Evolutionary conservation across 2,113 vertebrate genomes (phyloP).

Genomic region (Lota lota): DNA sequence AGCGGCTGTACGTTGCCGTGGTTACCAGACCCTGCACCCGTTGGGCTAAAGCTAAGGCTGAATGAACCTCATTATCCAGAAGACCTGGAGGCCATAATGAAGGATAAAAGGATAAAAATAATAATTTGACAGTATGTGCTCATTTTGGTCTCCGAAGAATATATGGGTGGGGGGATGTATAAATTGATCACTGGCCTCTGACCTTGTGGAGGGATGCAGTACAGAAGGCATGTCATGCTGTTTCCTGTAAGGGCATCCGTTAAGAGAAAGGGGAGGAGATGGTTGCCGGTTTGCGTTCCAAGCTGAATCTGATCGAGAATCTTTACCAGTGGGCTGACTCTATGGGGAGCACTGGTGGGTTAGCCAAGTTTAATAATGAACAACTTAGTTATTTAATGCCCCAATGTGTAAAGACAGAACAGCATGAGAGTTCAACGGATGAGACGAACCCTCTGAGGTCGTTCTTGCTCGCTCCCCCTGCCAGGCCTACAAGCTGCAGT

Average conservation of each 20-base stretch:
- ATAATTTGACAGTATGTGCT: neutral
- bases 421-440: too few relatives aligned
- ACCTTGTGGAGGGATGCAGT: slow-evolving; percentile 57
- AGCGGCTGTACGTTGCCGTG: slow-evolving; percentile 52
- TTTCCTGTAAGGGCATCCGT: slow-evolving; percentile 53
- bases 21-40: slow-evolving; percentile 51
- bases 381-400: neutral
- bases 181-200: neutral
- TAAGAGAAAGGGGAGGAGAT: slow-evolving; percentile 45
- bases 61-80: slow-evolving; percentile 45
- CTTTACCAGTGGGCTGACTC: slow-evolving; percentile 58
- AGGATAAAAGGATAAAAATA: neutral
- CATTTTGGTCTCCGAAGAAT: neutral
- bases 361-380: neutral
- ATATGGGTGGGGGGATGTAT: neutral
- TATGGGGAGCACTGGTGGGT: slow-evolving; percentile 19
- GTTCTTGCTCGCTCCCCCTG: slow-evolving; percentile 50
- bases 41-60: slow-evolving; percentile 58
- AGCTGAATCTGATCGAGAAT: slow-evolving; percentile 40
- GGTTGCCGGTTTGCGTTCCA: slow-evolving; percentile 15
- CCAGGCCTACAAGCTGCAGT: slow-evolving; percentile 72
- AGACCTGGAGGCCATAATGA: slow-evolving; percentile 24
- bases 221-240: slow-evolving; percentile 47
- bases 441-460: slow-evolving; percentile 55
- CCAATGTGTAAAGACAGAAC: too few relatives aligned